Base-by-base conservation (phyloP, 2,113 vertebrate species). In the Leiothrix lutea region DNA sequence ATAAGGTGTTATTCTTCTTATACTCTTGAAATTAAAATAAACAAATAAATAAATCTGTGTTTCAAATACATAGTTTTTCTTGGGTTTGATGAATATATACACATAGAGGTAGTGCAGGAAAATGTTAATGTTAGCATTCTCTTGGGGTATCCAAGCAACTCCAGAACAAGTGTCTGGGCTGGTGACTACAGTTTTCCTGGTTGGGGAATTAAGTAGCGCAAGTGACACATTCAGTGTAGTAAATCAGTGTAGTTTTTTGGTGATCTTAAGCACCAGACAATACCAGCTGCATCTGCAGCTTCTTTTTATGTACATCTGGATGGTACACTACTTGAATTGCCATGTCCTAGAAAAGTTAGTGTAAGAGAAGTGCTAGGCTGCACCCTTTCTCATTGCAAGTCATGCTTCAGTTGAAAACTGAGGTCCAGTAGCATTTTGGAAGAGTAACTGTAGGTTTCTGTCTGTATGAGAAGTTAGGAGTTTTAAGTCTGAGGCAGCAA, bases 251-350 rank as follows among this genome's bases (percentile, higher is more conserved):
- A 92, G 20, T 40, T 80, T 53, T 26, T 11, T 89, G 40, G 26
- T 96, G 51, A 87, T 90, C 80, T 95, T 96, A 93, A 97, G 78
- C 51, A 28, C 8, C 91, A 89, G 67, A 75, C 77, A 80, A 81
- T 88, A 81, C 16, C 29, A 23, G 8, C 75, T 86, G 74, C 66
- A 95, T 60, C 75, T 96, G 79, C 69, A 96, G 57, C 25, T 62
- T 28, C 18, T 56, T 81, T 77, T 51, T 44, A 6, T 3, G 0
- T 66, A 15, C 22, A 24, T 6, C 19, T 70, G 8, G 5, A 7
- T 29, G 17, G 12, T 36, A 83, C 8, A 35, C 16, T 73, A 21
- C 24, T 53, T 80, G 28, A 86, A 73, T 69, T 69, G 18, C 4
- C 8, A 4, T 29, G 17, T 83, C 24, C n/a, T 60, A 22, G 13